These are phyloP conservation scores for Tenthredo mesomela DNA, from an alignment of 2,888 invertebrate genomes.

Conservation along the genomic window DNA sequence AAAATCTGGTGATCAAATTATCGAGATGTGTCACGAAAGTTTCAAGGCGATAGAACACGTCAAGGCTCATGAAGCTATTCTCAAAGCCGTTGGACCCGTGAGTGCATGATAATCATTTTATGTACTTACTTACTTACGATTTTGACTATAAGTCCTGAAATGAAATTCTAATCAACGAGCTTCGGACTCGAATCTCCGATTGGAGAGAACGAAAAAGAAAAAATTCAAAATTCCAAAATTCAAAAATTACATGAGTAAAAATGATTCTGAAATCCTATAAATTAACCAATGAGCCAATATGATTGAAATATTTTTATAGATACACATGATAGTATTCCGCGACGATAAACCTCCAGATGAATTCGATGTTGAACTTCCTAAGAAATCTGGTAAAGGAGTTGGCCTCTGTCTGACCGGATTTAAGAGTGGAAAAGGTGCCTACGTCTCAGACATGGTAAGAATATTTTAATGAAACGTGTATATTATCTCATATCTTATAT, in stretches of 20 bases:
- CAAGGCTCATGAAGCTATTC: slow-evolving; percentile 89
- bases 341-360: slow-evolving; percentile 77
- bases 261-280: background rate
- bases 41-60: slow-evolving; percentile 92
- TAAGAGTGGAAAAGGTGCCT: slow-evolving; percentile 90
- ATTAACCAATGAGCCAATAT: background rate
- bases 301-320: slow-evolving; percentile 78
- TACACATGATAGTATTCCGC: slow-evolving; percentile 91
- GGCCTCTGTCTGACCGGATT: slow-evolving; percentile 92
- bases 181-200: background rate
- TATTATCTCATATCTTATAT: background rate
- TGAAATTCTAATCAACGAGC: slow-evolving; percentile 38
- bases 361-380: slow-evolving; percentile 90
- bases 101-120: slow-evolving; percentile 54
- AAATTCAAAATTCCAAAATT: background rate
- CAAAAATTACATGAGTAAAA: background rate
- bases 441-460: slow-evolving; percentile 95
- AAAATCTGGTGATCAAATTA: slow-evolving; percentile 94
- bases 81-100: slow-evolving; percentile 90
- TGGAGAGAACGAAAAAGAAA: background rate
- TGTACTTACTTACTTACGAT: no score
- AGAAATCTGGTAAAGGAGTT: slow-evolving; percentile 93
- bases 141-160: background rate
- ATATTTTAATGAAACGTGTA: background rate
- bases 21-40: slow-evolving; percentile 91